Conservation (phyloP, 2,888 invertebrate species). For the Cosmia trapezina region DNA sequence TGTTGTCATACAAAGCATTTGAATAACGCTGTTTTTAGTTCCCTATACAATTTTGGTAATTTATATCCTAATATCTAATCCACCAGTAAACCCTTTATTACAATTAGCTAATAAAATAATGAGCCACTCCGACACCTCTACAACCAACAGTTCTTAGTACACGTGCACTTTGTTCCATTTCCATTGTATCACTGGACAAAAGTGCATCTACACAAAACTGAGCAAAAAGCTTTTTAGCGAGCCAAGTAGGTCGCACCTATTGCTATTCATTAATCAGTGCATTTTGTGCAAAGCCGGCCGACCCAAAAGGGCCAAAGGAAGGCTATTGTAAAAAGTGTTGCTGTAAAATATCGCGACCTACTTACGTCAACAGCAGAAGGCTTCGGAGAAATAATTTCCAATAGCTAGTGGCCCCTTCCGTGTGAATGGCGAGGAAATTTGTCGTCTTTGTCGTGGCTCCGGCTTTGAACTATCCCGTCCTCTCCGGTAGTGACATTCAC, state of each 20-base stretch:
- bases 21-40: too few species aligned
- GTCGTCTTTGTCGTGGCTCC: slow-evolving; percentile 76
- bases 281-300: slow-evolving; percentile 35
- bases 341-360: slow-evolving; percentile 83
- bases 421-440: slow-evolving; percentile 80
- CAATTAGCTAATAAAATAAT: slow-evolving; percentile 38
- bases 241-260: slow-evolving; percentile 46
- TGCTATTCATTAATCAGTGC: slow-evolving; percentile 52
- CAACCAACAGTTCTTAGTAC: slow-evolving; percentile 23
- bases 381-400: slow-evolving; percentile 82
- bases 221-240: slow-evolving; percentile 33
- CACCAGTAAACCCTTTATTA: slow-evolving; percentile 4
- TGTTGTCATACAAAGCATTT: too few species aligned
- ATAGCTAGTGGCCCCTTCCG: slow-evolving; percentile 75
- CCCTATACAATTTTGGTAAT: too few species aligned
- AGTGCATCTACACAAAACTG: slow-evolving; percentile 44
- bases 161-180: slow-evolving; percentile 37
- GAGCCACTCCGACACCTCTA: slow-evolving; percentile 7
- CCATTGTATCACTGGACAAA: slow-evolving; percentile 41
- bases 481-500: slow-evolving; percentile 66
- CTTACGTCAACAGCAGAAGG: slow-evolving; percentile 81
- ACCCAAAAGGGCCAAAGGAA: slow-evolving; percentile 65
- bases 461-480: slow-evolving; percentile 71
- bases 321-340: slow-evolving; percentile 66
- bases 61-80: too few species aligned